Conservation (phyloP, 2,888 invertebrate genomes). For the Oscheius sp. region DNA sequence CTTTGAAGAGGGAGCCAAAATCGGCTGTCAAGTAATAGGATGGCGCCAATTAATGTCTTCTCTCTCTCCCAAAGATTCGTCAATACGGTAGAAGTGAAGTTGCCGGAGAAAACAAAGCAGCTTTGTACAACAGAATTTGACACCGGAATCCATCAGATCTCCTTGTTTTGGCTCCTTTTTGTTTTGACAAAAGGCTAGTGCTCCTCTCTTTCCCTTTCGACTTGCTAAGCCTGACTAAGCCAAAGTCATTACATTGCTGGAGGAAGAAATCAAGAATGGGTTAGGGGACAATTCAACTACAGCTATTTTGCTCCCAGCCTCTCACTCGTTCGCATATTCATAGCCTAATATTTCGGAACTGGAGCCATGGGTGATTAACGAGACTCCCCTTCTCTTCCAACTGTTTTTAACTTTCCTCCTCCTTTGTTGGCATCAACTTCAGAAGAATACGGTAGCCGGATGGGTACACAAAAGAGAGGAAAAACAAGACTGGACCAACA, state of each 20-base stretch:
- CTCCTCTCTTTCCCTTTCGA: constrained; percentile 18
- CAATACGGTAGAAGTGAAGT: neutral
- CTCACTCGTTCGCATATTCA: constrained; percentile 24
- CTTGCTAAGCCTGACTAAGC: constrained; percentile 31
- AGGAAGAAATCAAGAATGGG: too few species aligned
- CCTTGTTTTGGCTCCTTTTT: constrained; percentile 8
- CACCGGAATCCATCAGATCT: constrained; percentile 10
- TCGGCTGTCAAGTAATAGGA: neutral
- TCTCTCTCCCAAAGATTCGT: neutral
- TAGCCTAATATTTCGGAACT: constrained; percentile 25
- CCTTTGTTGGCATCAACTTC: constrained; percentile 2
- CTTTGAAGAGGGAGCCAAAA: neutral
- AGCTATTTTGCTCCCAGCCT: neutral
- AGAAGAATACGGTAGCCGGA: constrained; percentile 18
- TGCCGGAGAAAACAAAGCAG: neutral
- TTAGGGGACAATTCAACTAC: neutral
- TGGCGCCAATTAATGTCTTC: neutral
- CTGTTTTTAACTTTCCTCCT: neutral
- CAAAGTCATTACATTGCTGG: constrained; percentile 27
- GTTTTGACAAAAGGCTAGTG: constrained; percentile 10
- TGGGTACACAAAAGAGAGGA: constrained; percentile 20
- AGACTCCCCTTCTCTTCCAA: too few species aligned
- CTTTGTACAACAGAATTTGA: constrained; percentile 17
- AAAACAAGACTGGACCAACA: neutral
- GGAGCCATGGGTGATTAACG: neutral